Conservation (phyloP, 1,140 invertebrate genomes). For the Drosophila repletoides region DNA sequence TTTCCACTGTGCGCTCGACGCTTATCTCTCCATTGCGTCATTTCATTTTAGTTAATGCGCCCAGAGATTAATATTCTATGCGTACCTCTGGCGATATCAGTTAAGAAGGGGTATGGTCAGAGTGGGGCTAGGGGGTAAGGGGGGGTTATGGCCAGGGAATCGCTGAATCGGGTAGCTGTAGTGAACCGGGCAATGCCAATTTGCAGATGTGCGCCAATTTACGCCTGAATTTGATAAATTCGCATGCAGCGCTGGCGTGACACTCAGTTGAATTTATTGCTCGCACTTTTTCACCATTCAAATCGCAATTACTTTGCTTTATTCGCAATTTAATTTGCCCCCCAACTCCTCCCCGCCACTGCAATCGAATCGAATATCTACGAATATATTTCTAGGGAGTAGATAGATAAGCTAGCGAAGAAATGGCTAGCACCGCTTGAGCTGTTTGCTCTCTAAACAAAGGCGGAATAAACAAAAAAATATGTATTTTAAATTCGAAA, state of each 20-base stretch:
- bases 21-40: slow-evolving; percentile 65
- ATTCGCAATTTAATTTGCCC: slow-evolving; percentile 73
- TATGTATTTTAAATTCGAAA: not conserved
- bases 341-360: not conserved
- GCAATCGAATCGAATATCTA: slow-evolving; percentile 43
- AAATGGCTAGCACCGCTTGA: slow-evolving; percentile 33
- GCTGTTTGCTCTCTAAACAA: slow-evolving; percentile 64
- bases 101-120: slow-evolving; percentile 27
- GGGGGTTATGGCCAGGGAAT: not conserved
- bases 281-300: slow-evolving; percentile 79
- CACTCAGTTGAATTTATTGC: slow-evolving; percentile 72
- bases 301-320: slow-evolving; percentile 79
- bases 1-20: slow-evolving; percentile 42
- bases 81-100: slow-evolving; percentile 59
- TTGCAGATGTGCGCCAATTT: slow-evolving; percentile 80
- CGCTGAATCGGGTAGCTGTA: not conserved
- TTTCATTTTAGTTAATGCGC: slow-evolving; percentile 74
- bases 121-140: slow-evolving; percentile 5
- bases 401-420: no score
- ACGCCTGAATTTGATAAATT: slow-evolving; percentile 79
- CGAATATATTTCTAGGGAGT: no score
- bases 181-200: slow-evolving; percentile 45
- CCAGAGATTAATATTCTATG: slow-evolving; percentile 76
- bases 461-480: slow-evolving; percentile 44
- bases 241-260: slow-evolving; percentile 71